Conservation (phyloP, 64 coral and sea anemone genomes). For the Exaiptasia diaphana region DNA sequence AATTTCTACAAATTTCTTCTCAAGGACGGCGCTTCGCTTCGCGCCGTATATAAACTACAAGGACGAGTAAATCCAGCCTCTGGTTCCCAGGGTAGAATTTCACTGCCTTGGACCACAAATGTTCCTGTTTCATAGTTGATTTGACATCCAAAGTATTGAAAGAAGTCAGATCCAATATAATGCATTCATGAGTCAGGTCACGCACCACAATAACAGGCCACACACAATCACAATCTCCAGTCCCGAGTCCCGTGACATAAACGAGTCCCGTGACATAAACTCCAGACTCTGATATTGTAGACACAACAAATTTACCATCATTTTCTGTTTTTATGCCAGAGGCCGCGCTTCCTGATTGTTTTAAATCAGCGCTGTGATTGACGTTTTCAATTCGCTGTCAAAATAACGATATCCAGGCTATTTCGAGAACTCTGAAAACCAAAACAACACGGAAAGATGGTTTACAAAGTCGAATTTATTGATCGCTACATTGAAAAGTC, state of each 20-base stretch:
- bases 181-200: slow-evolving; percentile 41
- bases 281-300: not conserved
- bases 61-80: too few species aligned
- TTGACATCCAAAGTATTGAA: slow-evolving; percentile 49
- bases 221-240: slow-evolving; percentile 41
- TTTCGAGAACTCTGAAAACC: too few species aligned
- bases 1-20: slow-evolving; percentile 51
- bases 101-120: slow-evolving; percentile 11
- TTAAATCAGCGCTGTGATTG: not conserved
- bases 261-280: slow-evolving; percentile 17
- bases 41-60: too few species aligned
- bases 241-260: slow-evolving; percentile 43
- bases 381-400: too few species aligned
- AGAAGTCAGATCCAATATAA: slow-evolving; percentile 51
- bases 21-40: too few species aligned
- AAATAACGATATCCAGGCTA: too few species aligned
- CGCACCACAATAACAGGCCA: slow-evolving; percentile 42
- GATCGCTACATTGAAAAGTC: too few species aligned
- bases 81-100: slow-evolving; percentile 42
- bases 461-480: too few species aligned
- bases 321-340: not conserved
- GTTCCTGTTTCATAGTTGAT: slow-evolving; percentile 52
- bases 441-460: too few species aligned
- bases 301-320: not conserved
- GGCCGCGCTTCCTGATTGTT: not conserved